Evolutionary conservation across 1,140 invertebrate species (phyloP).

Genomic region (Aethina tumida): DNA sequence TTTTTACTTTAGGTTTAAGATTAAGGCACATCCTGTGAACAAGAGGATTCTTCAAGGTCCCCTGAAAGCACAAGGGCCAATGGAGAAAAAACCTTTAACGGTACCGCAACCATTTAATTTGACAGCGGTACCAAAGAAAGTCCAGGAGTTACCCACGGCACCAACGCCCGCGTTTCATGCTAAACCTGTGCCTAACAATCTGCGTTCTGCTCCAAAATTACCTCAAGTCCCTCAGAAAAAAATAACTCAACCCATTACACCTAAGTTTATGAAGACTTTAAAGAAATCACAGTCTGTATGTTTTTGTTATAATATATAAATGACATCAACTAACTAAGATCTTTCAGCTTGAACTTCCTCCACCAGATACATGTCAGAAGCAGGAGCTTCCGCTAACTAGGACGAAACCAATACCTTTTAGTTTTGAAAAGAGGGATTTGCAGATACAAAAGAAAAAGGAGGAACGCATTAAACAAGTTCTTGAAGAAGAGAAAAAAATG

Average conservation of each 20-base stretch:
- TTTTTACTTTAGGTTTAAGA: slow-evolving; percentile 22
- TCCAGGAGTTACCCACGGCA: slow-evolving; percentile 9
- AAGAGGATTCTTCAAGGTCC: slow-evolving; percentile 27
- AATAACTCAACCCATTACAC: slow-evolving; percentile 17
- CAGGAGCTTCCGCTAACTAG: slow-evolving; percentile 10
- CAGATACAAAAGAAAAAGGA: slow-evolving; percentile 35
- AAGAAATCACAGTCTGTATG: neutral
- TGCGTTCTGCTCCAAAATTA: slow-evolving; percentile 14
- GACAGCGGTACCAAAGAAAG: slow-evolving; percentile 22
- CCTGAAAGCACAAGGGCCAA: slow-evolving; percentile 11
- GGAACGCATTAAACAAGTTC: slow-evolving; percentile 25
- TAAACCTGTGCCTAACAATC: slow-evolving; percentile 21
- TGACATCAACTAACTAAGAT: no score
- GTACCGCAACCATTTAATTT: slow-evolving; percentile 29
- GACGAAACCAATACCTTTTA: slow-evolving; percentile 39
- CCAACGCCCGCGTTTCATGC: slow-evolving; percentile 22
- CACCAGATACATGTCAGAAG: slow-evolving; percentile 7
- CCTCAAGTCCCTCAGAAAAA: slow-evolving; percentile 4
- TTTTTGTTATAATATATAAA: neutral
- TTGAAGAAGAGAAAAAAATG: slow-evolving; percentile 35
- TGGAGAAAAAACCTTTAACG: slow-evolving; percentile 23
- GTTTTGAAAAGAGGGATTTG: slow-evolving; percentile 42
- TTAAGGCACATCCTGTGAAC: slow-evolving; percentile 29
- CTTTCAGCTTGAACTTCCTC: no score
- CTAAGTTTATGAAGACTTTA: slow-evolving; percentile 16